phyloP scores from a whole-genome alignment of 2,888 invertebrate genomes.

The Scaptomyza polygonia region DNA sequence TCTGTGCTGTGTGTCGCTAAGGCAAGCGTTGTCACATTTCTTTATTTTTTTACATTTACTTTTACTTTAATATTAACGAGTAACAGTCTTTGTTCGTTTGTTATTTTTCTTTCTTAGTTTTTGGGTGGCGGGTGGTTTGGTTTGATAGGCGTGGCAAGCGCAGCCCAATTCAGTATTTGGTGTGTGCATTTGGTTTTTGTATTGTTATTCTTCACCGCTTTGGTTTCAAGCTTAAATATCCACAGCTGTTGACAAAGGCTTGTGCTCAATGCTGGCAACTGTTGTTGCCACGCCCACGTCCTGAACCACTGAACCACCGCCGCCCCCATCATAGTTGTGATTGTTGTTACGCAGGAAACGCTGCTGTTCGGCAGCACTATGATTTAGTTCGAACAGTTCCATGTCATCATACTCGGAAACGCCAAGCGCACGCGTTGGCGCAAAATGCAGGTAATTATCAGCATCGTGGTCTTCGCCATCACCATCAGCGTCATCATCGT shows the following conservation, averaged over 20 bases:
- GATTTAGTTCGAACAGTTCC: constrained; percentile 67
- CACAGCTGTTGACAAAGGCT: constrained; percentile 56
- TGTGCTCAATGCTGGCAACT: constrained; percentile 49
- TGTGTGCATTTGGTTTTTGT: constrained; percentile 58
- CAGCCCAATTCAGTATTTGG: constrained; percentile 51
- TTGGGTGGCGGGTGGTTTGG: constrained; percentile 44
- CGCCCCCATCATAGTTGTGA: constrained; percentile 66
- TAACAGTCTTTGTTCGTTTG: constrained; percentile 75
- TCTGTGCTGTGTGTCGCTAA: constrained; percentile 32
- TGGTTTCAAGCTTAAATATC: constrained; percentile 59
- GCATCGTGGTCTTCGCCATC: constrained; percentile 39
- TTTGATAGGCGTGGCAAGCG: constrained; percentile 51
- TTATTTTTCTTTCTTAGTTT: constrained; percentile 18
- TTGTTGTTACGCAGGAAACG: constrained; percentile 72
- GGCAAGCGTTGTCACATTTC: constrained; percentile 56
- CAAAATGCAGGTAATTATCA: constrained; percentile 68
- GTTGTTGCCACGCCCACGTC: constrained; percentile 19
- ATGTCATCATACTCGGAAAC: constrained; percentile 69
- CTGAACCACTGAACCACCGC: constrained; percentile 29
- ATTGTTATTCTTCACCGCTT: constrained; percentile 36
- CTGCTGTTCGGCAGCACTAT: constrained; percentile 54
- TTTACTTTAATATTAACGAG: constrained; percentile 48
- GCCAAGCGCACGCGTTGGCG: constrained; percentile 66
- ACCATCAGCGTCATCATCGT: constrained; percentile 39
- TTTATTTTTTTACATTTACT: constrained; percentile 20